phyloP scores from a whole-genome alignment of 2,888 invertebrate species.

The Acleris cristana region DNA sequence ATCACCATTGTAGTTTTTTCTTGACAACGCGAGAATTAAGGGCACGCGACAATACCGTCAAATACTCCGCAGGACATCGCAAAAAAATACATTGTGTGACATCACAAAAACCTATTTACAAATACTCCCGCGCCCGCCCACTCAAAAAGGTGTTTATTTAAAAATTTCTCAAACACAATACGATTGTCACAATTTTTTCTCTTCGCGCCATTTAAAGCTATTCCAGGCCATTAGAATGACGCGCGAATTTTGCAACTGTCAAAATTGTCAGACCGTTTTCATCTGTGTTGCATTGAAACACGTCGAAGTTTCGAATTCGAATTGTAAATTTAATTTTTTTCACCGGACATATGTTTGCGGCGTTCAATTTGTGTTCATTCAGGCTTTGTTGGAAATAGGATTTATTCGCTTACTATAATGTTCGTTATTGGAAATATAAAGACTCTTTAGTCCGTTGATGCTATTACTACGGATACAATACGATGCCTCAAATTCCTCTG shows the following conservation, averaged over 20 bases:
- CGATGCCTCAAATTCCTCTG: not conserved
- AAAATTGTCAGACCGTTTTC: constrained; percentile 45
- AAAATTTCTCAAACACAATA: constrained; percentile 72
- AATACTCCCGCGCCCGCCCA: constrained; percentile 80
- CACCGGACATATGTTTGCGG: constrained; percentile 74
- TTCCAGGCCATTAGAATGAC: constrained; percentile 64
- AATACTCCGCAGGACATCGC: constrained; percentile 42
- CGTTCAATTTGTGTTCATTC: constrained; percentile 77
- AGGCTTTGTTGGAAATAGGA: constrained; percentile 60
- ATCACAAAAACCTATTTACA: constrained; percentile 80
- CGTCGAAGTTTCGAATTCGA: constrained; percentile 32
- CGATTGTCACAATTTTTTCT: constrained; percentile 71
- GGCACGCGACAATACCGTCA: constrained; percentile 40
- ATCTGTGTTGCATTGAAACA: constrained; percentile 38
- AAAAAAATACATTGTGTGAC: constrained; percentile 63
- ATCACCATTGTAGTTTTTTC: constrained; percentile 23
- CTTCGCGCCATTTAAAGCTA: constrained; percentile 81
- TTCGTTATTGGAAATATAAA: constrained; percentile 31
- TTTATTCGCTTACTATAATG: constrained; percentile 55
- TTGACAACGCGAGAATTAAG: constrained; percentile 41
- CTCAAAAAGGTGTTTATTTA: constrained; percentile 83
- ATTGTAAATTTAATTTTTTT: constrained; percentile 50
- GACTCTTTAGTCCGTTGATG: constrained; percentile 21
- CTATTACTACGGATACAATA: not conserved
- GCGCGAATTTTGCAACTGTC: constrained; percentile 46